Evolutionary conservation across 1,140 invertebrate genomes (phyloP), one percentile per base, ranked within the genome.

Genomic region (Pygmarrhopalites habei): DNA sequence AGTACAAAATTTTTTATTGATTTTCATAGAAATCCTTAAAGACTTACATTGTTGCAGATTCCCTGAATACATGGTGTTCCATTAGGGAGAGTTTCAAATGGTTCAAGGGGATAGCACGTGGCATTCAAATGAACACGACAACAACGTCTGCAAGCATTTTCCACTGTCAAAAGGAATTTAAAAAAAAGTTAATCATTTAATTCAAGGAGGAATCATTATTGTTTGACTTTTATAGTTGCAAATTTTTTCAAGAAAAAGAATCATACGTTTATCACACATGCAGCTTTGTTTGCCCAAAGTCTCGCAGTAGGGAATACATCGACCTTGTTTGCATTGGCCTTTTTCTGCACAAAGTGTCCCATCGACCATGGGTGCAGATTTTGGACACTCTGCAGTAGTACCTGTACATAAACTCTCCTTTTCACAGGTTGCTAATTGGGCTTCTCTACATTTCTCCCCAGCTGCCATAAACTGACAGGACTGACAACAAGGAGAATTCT

Each of bases 31-130:
- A 12, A 58, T 58, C 21, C 14, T 49, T 17, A 46, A 46, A 43
- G 51, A 74, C 74, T 68, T 79, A 91, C 89, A 78, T 90, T 88
- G 75, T 93, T 92, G 75, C 93, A 96, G 75, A 94, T 95, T 43
- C 94, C 93, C 80, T 94, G 90, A 73, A 95, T 90, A 74, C 94
- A 97, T 1, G 93, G 92, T 2, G 92, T 93, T 1, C 93, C 93
- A 79, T 96, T 90, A 0, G 90, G 88, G 53, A 96, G 79, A 64
- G 89, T 88, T 75, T 92, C 89, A 58, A 84, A 83, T 26, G 89
- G 90, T 62, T 90, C 89, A 39, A 92, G 86, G 0, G 91, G 88
- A 71, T 88, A 89, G 73, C 92, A 95, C 0, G 91, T 93, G 74
- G 91, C 89, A 74, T 95, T 94, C 60, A 92, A 80, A 70, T 85